Evolutionary conservation across 2,888 invertebrate species (phyloP).

Genomic region (Xylota segnis): DNA sequence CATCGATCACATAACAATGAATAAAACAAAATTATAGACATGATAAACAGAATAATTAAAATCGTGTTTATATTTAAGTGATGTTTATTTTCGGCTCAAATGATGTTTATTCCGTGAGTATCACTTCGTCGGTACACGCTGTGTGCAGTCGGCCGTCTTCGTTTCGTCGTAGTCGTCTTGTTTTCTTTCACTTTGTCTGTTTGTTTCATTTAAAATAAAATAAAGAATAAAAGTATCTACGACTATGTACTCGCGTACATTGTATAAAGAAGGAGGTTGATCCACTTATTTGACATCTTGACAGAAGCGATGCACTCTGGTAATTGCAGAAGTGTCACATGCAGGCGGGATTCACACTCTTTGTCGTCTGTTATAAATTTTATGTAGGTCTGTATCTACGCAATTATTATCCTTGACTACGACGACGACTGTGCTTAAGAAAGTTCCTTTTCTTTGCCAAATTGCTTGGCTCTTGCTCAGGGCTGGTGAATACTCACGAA

Average conservation of each 20-base stretch:
- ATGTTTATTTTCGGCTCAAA: conserved; percentile 63
- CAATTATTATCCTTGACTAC: conserved; percentile 82
- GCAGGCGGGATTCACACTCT: conserved; percentile 31
- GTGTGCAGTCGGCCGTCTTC: conserved; percentile 18
- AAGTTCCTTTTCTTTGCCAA: conserved; percentile 65
- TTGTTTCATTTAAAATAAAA: conserved; percentile 36
- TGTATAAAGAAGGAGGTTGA: conserved; percentile 45
- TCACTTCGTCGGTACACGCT: conserved; percentile 43
- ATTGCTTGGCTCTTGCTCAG: conserved; percentile 53
- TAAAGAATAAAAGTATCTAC: not conserved
- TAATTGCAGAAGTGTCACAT: conserved; percentile 69
- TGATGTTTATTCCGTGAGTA: conserved; percentile 45
- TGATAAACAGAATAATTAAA: conserved; percentile 63
- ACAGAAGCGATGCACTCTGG: conserved; percentile 63
- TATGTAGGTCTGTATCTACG: conserved; percentile 84
- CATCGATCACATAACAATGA: conserved; percentile 63
- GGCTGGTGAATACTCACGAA: conserved; percentile 16
- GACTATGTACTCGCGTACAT: too few species aligned
- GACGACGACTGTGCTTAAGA: conserved; percentile 20
- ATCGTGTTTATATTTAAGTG: conserved; percentile 54
- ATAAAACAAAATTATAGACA: conserved; percentile 49
- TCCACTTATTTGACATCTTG: conserved; percentile 74
- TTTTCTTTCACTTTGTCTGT: conserved; percentile 34
- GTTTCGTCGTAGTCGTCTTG: conserved; percentile 13
- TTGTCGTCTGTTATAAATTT: conserved; percentile 80